phyloP scores from a whole-genome alignment of 1,140 invertebrate species.

The Drosophila simulans region DNA sequence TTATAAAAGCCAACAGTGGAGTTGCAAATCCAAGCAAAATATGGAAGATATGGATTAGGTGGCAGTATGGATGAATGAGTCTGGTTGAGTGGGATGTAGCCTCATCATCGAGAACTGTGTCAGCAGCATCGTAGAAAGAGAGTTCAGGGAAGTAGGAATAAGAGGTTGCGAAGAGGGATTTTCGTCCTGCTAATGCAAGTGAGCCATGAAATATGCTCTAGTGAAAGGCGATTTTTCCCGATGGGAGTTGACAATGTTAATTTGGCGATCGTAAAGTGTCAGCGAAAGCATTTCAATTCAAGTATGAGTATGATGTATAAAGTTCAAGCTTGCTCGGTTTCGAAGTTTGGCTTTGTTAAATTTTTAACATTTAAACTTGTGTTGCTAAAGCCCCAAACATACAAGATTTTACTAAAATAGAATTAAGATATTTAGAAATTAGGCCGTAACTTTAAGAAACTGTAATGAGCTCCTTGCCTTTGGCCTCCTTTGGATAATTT shows the following conservation, averaged over 20 bases:
- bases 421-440: too few relatives aligned
- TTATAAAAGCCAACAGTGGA: conserved; percentile 15
- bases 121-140: conserved; percentile 36
- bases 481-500: conserved; percentile 42
- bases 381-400: too few relatives aligned
- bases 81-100: conserved; percentile 24
- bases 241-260: conserved; percentile 46
- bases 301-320: neutral
- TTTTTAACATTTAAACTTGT: neutral
- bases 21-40: conserved; percentile 39
- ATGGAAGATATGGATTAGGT: neutral
- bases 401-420: too few relatives aligned
- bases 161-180: conserved; percentile 4
- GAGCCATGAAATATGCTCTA: conserved; percentile 79
- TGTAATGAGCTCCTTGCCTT: conserved; percentile 20
- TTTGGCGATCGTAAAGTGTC: conserved; percentile 46
- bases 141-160: neutral
- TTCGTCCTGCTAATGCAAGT: conserved; percentile 61
- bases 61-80: neutral
- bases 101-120: conserved; percentile 64
- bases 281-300: conserved; percentile 15
- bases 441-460: neutral
- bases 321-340: neutral
- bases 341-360: conserved; percentile 2
- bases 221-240: conserved; percentile 43